A percentile compares a stretch with the other conserved stretches of the same genome.
Evolutionary conservation across 2,888 invertebrate genomes (phyloP).

Genomic region (Hololepta plana): DNA sequence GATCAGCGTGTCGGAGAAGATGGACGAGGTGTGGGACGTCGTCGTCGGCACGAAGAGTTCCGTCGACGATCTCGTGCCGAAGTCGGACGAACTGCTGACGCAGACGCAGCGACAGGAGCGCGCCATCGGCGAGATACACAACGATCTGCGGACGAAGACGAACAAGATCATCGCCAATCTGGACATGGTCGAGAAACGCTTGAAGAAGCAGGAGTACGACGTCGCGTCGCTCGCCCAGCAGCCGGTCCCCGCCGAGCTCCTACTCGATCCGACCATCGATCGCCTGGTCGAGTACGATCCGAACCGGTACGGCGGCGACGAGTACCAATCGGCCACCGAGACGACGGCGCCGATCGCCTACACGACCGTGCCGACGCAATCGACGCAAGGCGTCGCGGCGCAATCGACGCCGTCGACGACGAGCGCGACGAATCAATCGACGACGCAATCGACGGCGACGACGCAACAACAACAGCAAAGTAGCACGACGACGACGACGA

Average conservation of each 20-base stretch:
- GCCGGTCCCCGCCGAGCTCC: slow-evolving; percentile 54
- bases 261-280: slow-evolving; percentile 62
- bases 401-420: slow-evolving; percentile 9
- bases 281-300: slow-evolving; percentile 62
- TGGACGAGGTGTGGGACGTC: slow-evolving; percentile 84
- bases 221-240: slow-evolving; percentile 60
- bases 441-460: slow-evolving; percentile 9
- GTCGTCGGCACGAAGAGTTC: slow-evolving; percentile 79
- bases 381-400: slow-evolving; percentile 16
- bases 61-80: slow-evolving; percentile 69
- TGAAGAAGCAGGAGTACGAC: slow-evolving; percentile 73
- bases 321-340: slow-evolving; percentile 17
- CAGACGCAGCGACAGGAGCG: slow-evolving; percentile 76
- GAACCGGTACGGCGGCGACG: slow-evolving; percentile 35
- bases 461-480: slow-evolving; percentile 7
- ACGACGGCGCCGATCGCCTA: slow-evolving; percentile 19
- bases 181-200: slow-evolving; percentile 65
- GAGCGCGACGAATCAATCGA: slow-evolving; percentile 10
- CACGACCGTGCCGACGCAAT: slow-evolving; percentile 27
- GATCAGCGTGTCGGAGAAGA: slow-evolving; percentile 71
- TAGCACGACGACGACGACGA: slow-evolving; percentile 12
- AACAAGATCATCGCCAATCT: slow-evolving; percentile 76
- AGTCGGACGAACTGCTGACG: slow-evolving; percentile 68
- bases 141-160: slow-evolving; percentile 56
- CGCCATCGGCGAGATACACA: slow-evolving; percentile 73